Evolutionary conservation across 2,797 vertebrate species (phyloP), one percentile per base, ranked within the genome.

Genomic region (Melopsittacus undulatus): DNA sequence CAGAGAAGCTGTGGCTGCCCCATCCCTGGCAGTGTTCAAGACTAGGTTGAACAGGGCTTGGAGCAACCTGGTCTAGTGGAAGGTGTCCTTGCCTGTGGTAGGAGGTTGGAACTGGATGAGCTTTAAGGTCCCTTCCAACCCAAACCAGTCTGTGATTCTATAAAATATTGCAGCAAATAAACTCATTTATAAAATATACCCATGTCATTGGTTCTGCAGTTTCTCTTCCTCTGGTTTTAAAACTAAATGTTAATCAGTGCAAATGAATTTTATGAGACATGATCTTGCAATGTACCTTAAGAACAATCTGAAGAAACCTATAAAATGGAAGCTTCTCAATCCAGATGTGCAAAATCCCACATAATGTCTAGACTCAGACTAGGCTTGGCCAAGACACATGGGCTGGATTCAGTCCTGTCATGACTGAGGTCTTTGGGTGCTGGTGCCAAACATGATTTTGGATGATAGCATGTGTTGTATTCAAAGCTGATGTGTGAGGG

Each of bases 321-420:
- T 9, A 7, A 38, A 67, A 51, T 14, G 22, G 51, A 81, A 90
- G 27, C 20, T 46, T 59, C 26, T 85, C 34, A 54, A 6, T 27
- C 11, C 43, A 73, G 22, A 14, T 32, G 29, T 24, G 21, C 5
- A 32, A 61, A 16, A 67, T 34, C 21, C 13, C 21, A 23, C 14
- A 17, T 14, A 6, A 82, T 20, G 4, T 34, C 27, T 70, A 43
- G 38, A 46, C 29, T 80, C 2, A 8, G 21, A 15, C 27, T 59
- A 19, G 57, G 11, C n/a, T 81, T 52, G 29, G 11, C 22, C 5
- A 4, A n/a, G 24, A 15, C 5, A 29, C 0, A 0, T 22, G 29
- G 42, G 23, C n/a, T 68, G 45, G 67, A 43, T 64, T 78, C 48
- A 84, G 4, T 36, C 26, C 29, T 57, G 26, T 27, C 34, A 76